Evolutionary conservation across 1,140 invertebrate genomes (phyloP).

Genomic region (Pogonus chalceus): DNA sequence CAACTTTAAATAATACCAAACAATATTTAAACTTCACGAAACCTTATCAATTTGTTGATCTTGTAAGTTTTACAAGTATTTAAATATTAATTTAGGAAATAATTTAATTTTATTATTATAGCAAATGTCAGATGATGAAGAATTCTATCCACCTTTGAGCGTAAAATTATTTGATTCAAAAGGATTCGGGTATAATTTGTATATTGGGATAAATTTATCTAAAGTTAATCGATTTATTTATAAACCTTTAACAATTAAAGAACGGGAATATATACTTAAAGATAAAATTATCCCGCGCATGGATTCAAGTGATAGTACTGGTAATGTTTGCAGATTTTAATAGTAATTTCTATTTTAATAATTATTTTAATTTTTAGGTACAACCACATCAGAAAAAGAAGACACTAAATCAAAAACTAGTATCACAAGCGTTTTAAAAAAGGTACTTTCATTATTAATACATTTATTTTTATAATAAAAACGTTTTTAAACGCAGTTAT

Average conservation of each 20-base stretch:
- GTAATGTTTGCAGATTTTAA: too few species aligned
- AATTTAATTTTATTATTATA: not conserved
- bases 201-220: conserved; percentile 40
- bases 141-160: conserved; percentile 41
- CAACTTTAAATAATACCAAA: conserved; percentile 40
- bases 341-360: too few species aligned
- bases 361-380: too few species aligned
- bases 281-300: too few species aligned
- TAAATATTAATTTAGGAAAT: not conserved
- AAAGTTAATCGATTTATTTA: conserved; percentile 33
- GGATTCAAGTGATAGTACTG: too few species aligned
- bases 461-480: too few species aligned
- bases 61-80: conserved; percentile 29
- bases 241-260: conserved; percentile 29
- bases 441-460: too few species aligned
- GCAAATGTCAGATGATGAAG: conserved; percentile 31
- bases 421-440: too few species aligned
- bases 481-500: too few species aligned
- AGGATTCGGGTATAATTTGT: conserved; percentile 45
- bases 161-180: conserved; percentile 50
- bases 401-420: too few species aligned
- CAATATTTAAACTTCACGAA: conserved; percentile 39
- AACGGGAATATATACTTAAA: too few species aligned
- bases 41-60: conserved; percentile 36
- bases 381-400: too few species aligned